These are phyloP conservation scores for Halocaridina rubra DNA, from an alignment of 2,888 invertebrate species.

Conservation along the genomic window DNA sequence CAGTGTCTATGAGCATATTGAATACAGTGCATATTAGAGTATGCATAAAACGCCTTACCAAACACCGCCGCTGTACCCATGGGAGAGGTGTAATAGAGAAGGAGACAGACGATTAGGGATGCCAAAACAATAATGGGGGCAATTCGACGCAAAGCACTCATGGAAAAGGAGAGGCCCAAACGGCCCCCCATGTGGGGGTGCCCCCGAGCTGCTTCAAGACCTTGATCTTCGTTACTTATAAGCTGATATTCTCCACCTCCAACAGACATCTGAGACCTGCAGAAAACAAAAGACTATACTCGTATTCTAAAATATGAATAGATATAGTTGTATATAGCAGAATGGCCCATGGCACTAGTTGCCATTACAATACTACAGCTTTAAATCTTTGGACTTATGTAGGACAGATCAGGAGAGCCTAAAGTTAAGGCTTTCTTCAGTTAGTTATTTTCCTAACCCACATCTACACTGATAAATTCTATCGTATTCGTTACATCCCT, in stretches of 20 bases:
- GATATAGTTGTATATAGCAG: no score
- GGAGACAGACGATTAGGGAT: conserved; percentile 30
- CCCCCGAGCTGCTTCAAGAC: conserved; percentile 23
- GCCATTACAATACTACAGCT: no score
- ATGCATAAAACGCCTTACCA: conserved; percentile 24
- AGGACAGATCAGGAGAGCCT: no score
- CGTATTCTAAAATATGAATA: neutral
- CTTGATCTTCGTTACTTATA: neutral
- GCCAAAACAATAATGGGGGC: conserved; percentile 42
- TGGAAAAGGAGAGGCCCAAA: conserved; percentile 19
- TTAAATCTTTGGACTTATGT: no score
- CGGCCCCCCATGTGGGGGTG: conserved; percentile 47
- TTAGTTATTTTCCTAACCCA: no score
- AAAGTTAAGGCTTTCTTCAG: no score
- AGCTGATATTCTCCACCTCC: conserved; percentile 17
- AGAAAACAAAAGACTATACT: neutral
- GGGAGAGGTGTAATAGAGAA: conserved; percentile 46
- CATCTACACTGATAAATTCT: no score
- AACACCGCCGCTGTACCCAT: conserved; percentile 38
- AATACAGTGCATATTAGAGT: neutral
- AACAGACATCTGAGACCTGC: conserved; percentile 6
- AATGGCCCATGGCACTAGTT: no score
- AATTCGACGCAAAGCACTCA: conserved; percentile 37
- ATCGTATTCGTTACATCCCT: no score
- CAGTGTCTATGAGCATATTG: neutral